Evolutionary conservation across 2,888 invertebrate species (phyloP).

Genomic region (Crepidodera aurea): DNA sequence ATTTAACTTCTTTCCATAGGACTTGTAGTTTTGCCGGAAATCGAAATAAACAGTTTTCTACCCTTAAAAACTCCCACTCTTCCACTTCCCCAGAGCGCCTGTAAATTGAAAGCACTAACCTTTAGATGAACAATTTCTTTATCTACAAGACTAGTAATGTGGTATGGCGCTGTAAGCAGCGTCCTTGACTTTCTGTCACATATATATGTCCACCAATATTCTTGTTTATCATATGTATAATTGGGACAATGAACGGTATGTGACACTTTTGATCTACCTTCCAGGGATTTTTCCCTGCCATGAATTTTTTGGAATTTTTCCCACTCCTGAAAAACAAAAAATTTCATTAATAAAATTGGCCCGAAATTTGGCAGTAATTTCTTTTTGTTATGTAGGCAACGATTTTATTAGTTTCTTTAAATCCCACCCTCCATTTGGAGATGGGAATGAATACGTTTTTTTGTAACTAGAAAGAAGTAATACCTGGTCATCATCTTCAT

Average conservation of each 20-base stretch:
- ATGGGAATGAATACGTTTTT: too few relatives aligned
- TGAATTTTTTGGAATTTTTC: constrained; percentile 89
- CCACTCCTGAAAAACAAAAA: constrained; percentile 72
- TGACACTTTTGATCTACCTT: constrained; percentile 92
- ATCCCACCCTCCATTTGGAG: too few relatives aligned
- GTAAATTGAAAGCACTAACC: too few relatives aligned
- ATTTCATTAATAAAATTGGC: background rate
- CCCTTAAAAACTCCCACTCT: too few relatives aligned
- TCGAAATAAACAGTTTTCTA: too few relatives aligned
- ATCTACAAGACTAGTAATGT: constrained; percentile 90
- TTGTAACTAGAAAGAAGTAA: background rate
- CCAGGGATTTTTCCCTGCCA: constrained; percentile 85
- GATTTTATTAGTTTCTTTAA: too few relatives aligned
- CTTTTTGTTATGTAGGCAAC: too few relatives aligned
- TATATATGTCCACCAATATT: constrained; percentile 99
- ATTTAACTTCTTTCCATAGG: too few relatives aligned
- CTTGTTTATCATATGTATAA: constrained; percentile 95
- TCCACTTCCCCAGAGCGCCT: too few relatives aligned
- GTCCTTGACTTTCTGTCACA: constrained; percentile 93
- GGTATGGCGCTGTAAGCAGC: constrained; percentile 90
- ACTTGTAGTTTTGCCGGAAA: too few relatives aligned
- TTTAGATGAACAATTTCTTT: constrained; percentile 92
- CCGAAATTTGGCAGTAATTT: too few relatives aligned
- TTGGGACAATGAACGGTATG: constrained; percentile 97
- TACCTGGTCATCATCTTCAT: constrained; percentile 61